Evolutionary conservation across 2,888 invertebrate genomes (phyloP).

Genomic region (Nemoura dubitans): DNA sequence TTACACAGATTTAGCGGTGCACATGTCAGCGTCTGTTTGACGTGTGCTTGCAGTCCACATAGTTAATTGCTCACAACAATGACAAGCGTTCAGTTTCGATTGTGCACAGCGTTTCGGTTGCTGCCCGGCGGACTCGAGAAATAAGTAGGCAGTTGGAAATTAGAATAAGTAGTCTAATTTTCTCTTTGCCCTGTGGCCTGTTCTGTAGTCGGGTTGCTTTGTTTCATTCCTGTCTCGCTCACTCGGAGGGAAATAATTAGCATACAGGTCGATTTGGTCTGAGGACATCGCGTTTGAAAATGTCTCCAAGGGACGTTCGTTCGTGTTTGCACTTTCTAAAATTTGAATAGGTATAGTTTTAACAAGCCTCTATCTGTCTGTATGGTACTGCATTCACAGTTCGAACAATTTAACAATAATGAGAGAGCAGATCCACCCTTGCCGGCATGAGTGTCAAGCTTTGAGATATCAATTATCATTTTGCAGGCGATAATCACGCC

Average conservation of each 20-base stretch:
- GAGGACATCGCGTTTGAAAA: background rate
- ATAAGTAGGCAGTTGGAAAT: background rate
- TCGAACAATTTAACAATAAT: background rate
- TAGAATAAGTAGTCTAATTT: slow-evolving; percentile 7
- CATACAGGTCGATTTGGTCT: background rate
- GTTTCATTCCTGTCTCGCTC: background rate
- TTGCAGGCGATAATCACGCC: background rate
- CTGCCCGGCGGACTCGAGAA: background rate
- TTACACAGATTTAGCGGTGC: background rate
- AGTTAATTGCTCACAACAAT: background rate
- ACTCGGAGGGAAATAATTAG: background rate
- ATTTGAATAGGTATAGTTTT: background rate
- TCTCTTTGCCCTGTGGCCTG: background rate
- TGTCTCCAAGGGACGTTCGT: slow-evolving; percentile 3
- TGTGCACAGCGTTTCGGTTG: background rate
- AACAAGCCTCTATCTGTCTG: background rate
- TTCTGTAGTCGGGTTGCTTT: background rate
- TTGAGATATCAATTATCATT: background rate
- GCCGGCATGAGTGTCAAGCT: background rate
- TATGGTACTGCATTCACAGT: background rate
- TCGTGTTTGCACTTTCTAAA: background rate
- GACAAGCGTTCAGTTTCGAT: background rate
- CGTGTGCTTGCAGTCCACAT: background rate
- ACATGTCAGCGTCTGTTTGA: no score
- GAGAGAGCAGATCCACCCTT: background rate